Conservation (phyloP, 2,888 invertebrate genomes). For the Epiblema foenella region DNA sequence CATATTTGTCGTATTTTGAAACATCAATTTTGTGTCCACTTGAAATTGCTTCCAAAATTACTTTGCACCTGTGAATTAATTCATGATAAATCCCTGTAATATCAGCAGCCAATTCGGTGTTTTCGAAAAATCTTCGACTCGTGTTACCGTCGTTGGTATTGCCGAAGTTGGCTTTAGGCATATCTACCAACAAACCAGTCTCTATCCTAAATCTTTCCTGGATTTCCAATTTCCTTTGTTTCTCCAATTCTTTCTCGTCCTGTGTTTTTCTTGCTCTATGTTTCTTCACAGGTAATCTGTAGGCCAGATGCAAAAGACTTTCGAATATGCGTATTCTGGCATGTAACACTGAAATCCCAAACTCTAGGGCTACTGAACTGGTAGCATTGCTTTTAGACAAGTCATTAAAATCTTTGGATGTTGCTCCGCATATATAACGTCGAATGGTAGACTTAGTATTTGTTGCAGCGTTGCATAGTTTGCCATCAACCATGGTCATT, state of each 20-base stretch:
- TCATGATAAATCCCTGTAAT: constrained; percentile 46
- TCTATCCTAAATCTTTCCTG: background rate
- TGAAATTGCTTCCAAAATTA: constrained; percentile 51
- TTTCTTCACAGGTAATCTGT: background rate
- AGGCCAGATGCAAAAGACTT: constrained; percentile 9
- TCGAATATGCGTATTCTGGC: constrained; percentile 18
- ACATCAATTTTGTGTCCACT: constrained; percentile 45
- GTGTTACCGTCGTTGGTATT: constrained; percentile 42
- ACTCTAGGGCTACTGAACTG: background rate
- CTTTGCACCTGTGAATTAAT: constrained; percentile 50
- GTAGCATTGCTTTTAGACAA: too few relatives aligned
- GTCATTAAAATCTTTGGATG: background rate
- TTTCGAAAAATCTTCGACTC: constrained; percentile 22
- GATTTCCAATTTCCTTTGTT: background rate
- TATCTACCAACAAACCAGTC: constrained; percentile 31
- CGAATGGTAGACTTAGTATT: background rate
- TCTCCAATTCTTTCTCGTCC: background rate
- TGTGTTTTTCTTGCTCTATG: background rate
- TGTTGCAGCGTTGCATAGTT: background rate
- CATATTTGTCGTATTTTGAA: constrained; percentile 33
- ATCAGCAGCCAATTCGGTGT: constrained; percentile 46
- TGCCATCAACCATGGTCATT: background rate
- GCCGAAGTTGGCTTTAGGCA: constrained; percentile 29
- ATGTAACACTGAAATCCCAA: constrained; percentile 2
- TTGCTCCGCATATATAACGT: background rate